Conservation (phyloP, 2,888 invertebrate species). For the Hydropsyche betteni region DNA sequence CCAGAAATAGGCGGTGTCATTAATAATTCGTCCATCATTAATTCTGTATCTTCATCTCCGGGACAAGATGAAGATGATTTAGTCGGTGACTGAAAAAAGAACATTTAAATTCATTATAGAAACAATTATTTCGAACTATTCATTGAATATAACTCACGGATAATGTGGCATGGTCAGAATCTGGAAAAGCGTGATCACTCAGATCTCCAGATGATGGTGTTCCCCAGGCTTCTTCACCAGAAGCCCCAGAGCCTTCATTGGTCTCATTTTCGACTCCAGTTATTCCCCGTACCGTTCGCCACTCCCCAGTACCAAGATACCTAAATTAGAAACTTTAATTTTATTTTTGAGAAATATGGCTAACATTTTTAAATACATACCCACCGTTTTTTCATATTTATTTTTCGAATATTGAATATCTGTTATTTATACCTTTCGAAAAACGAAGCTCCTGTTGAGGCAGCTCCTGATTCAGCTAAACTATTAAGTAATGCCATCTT, state of each 20-base stretch:
- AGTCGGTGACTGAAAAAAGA: constrained; percentile 66
- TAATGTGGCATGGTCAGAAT: constrained; percentile 73
- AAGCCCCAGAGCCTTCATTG: constrained; percentile 84
- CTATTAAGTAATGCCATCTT: constrained; percentile 74
- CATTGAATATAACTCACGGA: constrained; percentile 61
- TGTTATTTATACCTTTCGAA: constrained; percentile 60
- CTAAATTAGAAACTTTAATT: constrained; percentile 53
- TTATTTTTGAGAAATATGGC: constrained; percentile 21
- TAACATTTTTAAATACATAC: neutral
- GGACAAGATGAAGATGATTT: constrained; percentile 74
- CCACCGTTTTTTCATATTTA: neutral
- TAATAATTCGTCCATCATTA: constrained; percentile 83
- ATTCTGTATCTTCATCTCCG: constrained; percentile 79
- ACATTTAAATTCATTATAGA: neutral
- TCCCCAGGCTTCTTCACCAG: constrained; percentile 89
- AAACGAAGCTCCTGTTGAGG: constrained; percentile 64
- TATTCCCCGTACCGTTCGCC: constrained; percentile 62
- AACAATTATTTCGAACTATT: constrained; percentile 6
- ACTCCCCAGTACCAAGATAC: constrained; percentile 68
- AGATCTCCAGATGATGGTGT: constrained; percentile 88
- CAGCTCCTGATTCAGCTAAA: constrained; percentile 56
- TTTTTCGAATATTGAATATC: neutral
- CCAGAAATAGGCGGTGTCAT: constrained; percentile 82
- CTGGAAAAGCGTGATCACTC: constrained; percentile 75
- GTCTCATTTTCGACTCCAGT: constrained; percentile 72